phyloP scores from a whole-genome alignment of 2,797 vertebrate genomes.

The Anguilla anguilla region DNA sequence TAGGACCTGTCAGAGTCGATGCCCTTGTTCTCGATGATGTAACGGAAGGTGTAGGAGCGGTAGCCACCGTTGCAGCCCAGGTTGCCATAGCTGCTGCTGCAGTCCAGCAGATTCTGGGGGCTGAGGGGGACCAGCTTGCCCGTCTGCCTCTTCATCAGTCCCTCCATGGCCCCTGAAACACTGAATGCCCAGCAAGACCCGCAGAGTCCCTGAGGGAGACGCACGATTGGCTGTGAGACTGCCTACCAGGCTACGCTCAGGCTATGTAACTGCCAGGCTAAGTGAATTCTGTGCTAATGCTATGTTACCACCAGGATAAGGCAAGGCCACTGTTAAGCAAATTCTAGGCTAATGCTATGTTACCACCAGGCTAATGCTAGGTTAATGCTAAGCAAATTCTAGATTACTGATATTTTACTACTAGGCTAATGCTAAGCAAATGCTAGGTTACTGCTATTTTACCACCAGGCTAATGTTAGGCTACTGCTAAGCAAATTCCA shows the following conservation, averaged over 20 bases:
- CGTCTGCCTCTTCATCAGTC: slow-evolving; percentile 67
- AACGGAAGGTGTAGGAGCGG: slow-evolving; percentile 65
- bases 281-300: not conserved
- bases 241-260: not conserved
- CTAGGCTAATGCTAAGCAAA: not conserved
- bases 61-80: slow-evolving; percentile 71
- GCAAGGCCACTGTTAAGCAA: not conserved
- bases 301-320: not conserved
- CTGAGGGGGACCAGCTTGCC: slow-evolving; percentile 68
- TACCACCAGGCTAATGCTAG: not conserved
- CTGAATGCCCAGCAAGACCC: slow-evolving; percentile 81
- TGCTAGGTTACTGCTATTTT: no score
- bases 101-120: slow-evolving; percentile 79
- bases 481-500: not conserved
- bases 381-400: not conserved
- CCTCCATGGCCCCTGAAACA: slow-evolving; percentile 73
- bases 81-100: slow-evolving; percentile 63
- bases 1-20: slow-evolving; percentile 71
- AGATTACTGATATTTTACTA: not conserved
- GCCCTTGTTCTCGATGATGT: slow-evolving; percentile 67
- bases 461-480: no score
- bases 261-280: not conserved
- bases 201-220: slow-evolving; percentile 61
- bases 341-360: not conserved
- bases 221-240: not conserved